Conservation (phyloP, 2,888 invertebrate genomes). For the Amphipoea oculea region DNA sequence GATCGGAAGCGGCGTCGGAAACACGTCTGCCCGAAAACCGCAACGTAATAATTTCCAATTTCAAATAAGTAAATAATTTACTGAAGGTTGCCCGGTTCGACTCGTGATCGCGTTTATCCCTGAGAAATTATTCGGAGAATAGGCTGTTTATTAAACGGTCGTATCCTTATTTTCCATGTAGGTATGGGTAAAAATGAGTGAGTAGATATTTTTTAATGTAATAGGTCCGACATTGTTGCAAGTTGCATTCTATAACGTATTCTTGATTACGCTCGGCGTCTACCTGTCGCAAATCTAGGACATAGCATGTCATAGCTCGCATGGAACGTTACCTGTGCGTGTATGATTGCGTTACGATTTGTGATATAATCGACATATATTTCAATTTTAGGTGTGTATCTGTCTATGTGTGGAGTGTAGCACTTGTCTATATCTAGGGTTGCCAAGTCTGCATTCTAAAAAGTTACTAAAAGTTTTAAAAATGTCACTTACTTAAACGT, state of each 20-base stretch:
- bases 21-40: constrained; percentile 88
- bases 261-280: constrained; percentile 80
- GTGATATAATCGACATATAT: constrained; percentile 84
- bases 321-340: constrained; percentile 81
- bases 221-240: constrained; percentile 77
- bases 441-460: constrained; percentile 32
- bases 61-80: constrained; percentile 85
- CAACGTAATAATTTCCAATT: constrained; percentile 88
- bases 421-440: constrained; percentile 57
- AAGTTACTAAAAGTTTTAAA: neutral
- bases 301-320: constrained; percentile 87
- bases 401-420: constrained; percentile 59
- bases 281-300: constrained; percentile 88
- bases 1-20: constrained; percentile 88
- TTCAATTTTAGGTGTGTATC: constrained; percentile 72
- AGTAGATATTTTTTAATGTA: constrained; percentile 70
- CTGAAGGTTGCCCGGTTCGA: constrained; percentile 79
- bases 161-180: constrained; percentile 71
- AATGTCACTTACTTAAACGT: constrained; percentile 15
- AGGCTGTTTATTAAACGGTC: constrained; percentile 72
- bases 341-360: constrained; percentile 85
- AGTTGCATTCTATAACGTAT: constrained; percentile 73
- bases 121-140: constrained; percentile 76
- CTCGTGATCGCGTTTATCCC: constrained; percentile 74
- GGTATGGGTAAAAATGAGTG: constrained; percentile 65